Base-by-base conservation (phyloP, 1,140 invertebrate species). In the Drosophila micromelanica region DNA sequence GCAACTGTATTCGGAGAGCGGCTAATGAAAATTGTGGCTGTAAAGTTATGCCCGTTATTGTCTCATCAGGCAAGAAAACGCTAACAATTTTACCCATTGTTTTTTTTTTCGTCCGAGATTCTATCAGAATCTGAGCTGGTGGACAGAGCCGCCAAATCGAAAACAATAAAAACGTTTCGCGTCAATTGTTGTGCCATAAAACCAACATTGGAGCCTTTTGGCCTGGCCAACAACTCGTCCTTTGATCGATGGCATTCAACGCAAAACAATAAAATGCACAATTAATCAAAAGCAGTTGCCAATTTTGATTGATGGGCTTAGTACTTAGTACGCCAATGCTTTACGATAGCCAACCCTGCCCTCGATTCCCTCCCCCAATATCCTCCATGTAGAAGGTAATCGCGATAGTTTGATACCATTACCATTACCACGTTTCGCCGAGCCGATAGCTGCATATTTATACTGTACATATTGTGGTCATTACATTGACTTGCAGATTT, bases 401-500 rank as follows among this genome's bases (percentile, higher is more conserved):
- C 37, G 61, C 37, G 30, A 71, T 57, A 71, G 61, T 65, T 71
- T 56, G 51, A 15, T 37, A 40, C 54, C 38, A 61, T 69, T 68
- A 51, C 46, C 48, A 65, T 56, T 55, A 37, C 51, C 40, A 62
- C 12, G 37, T 9, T 32, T 32, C 8, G 35, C 13, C 15, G 42
- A 43, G 17, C 17, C 17, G 42, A 40, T n/a, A n/a, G 40, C 49
- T 62, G 59, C 38, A 63, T 62, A 80, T 80, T 57, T 65, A 48
- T 59, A 76, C 61, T 84, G 23, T 68, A 79, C 42, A 54, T 76
- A 60, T 49, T 73, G 51, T 20, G 56, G 42, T 30, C 35, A 27
- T 57, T 37, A 13, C 54, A 55, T 76, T 64, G 42, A 32, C 52
- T 78, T 86, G n/a, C 90, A 95, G 95, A 90, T 98, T 98, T 92